These are phyloP conservation scores for Drosophila lini DNA, from an alignment of 1,140 invertebrate genomes.

Conservation along the genomic window DNA sequence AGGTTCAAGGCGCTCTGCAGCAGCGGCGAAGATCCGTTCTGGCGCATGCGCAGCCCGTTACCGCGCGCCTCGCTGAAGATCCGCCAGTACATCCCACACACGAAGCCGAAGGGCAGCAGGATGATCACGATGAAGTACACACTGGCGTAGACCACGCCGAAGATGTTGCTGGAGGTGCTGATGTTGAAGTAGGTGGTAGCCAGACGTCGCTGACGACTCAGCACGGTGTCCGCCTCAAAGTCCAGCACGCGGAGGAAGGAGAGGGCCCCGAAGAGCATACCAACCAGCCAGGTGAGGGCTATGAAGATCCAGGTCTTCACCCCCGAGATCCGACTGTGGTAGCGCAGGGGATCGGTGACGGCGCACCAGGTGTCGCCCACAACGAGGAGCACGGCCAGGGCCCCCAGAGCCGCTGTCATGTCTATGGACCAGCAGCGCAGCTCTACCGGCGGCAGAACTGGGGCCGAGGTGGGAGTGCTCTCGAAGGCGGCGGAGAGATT, in stretches of 20 bases:
- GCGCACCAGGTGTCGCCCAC: constrained; percentile 94
- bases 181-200: constrained; percentile 71
- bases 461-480: constrained; percentile 15
- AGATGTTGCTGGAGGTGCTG: constrained; percentile 69
- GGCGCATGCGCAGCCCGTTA: constrained; percentile 89
- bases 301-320: constrained; percentile 89
- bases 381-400: constrained; percentile 91
- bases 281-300: constrained; percentile 88
- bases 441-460: constrained; percentile 49
- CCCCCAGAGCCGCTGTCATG: constrained; percentile 82
- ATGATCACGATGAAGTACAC: constrained; percentile 87
- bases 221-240: constrained; percentile 66
- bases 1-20: constrained; percentile 84
- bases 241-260: constrained; percentile 83
- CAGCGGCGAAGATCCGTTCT: constrained; percentile 87
- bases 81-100: constrained; percentile 89
- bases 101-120: constrained; percentile 88
- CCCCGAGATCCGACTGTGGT: constrained; percentile 91
- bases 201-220: constrained; percentile 59
- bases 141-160: constrained; percentile 79
- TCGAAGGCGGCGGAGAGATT: constrained; percentile 59
- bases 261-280: constrained; percentile 86
- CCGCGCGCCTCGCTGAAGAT: constrained; percentile 90
- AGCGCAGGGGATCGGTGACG: constrained; percentile 93
- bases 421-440: constrained; percentile 83